Percentiles rank a stretch among this genome's conserved stretches.
These are phyloP conservation scores for Drosophila mettleri DNA, from an alignment of 2,888 invertebrate species.

Conservation along the genomic window DNA sequence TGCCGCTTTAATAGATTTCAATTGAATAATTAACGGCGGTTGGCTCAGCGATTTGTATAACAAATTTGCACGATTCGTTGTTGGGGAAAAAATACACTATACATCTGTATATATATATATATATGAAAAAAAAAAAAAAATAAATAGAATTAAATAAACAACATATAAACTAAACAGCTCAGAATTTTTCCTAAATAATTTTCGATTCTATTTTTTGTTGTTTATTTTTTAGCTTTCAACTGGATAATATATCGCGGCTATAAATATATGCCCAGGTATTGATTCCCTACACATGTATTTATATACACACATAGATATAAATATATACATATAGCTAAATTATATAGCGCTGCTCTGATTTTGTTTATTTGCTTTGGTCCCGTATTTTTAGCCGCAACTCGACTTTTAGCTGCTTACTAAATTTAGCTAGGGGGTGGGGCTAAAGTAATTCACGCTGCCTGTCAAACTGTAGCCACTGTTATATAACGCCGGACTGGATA, in stretches of 20 bases:
- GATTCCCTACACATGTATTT: too few species aligned
- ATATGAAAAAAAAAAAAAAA: too few species aligned
- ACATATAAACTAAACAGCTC: slow-evolving; percentile 14
- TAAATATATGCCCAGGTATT: slow-evolving; percentile 53
- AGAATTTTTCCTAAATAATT: slow-evolving; percentile 5
- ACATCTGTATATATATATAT: too few species aligned
- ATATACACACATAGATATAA: neutral
- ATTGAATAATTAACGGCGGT: slow-evolving; percentile 81
- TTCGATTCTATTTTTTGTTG: slow-evolving; percentile 3
- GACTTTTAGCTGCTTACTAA: slow-evolving; percentile 48
- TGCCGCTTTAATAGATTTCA: slow-evolving; percentile 79
- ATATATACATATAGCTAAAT: neutral
- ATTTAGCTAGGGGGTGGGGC: slow-evolving; percentile 52
- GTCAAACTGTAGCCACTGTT: slow-evolving; percentile 55
- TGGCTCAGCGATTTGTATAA: slow-evolving; percentile 62
- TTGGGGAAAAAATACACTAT: slow-evolving; percentile 29
- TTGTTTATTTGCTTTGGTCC: slow-evolving; percentile 42
- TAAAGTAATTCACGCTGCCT: slow-evolving; percentile 16
- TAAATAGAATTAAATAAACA: slow-evolving; percentile 46
- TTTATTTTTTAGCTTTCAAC: slow-evolving; percentile 29
- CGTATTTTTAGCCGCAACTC: slow-evolving; percentile 73
- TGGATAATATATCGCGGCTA: slow-evolving; percentile 41
- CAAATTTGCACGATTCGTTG: slow-evolving; percentile 73
- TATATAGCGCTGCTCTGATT: slow-evolving; percentile 17
- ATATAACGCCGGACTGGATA: slow-evolving; percentile 46